phyloP scores from a whole-genome alignment of 2,888 invertebrate genomes.

The Ecliptopera silaceata region DNA sequence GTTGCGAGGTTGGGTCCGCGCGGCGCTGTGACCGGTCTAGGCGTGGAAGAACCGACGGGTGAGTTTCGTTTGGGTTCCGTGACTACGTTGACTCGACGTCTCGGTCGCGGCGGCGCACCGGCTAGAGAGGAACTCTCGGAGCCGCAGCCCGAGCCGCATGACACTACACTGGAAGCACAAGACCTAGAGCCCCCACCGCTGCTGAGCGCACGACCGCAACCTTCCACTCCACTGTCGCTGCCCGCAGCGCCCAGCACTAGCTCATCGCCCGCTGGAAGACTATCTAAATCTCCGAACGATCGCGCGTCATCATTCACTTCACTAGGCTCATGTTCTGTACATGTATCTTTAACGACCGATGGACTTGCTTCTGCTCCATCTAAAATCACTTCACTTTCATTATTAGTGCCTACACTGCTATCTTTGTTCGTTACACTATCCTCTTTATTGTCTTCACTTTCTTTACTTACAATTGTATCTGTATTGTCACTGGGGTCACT shows the following conservation, averaged over 20 bases:
- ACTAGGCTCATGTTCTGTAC: constrained; percentile 58
- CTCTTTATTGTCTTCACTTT: constrained; percentile 50
- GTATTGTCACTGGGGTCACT: constrained; percentile 40
- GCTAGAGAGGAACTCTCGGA: constrained; percentile 91
- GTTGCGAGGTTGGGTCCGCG: constrained; percentile 78
- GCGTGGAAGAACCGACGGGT: constrained; percentile 78
- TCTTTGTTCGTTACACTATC: constrained; percentile 36
- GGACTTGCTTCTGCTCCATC: constrained; percentile 46
- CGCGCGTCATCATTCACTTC: constrained; percentile 72
- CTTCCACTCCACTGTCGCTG: constrained; percentile 92
- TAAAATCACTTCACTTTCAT: constrained; percentile 33
- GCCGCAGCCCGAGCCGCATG: constrained; percentile 90
- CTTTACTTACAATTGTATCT: constrained; percentile 38
- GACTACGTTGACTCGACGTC: constrained; percentile 84
- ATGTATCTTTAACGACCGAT: constrained; percentile 50
- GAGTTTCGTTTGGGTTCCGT: constrained; percentile 79
- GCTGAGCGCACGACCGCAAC: constrained; percentile 87
- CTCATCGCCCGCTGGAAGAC: constrained; percentile 73
- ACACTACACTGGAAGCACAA: constrained; percentile 90
- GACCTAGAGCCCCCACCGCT: constrained; percentile 87
- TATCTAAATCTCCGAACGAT: constrained; percentile 70
- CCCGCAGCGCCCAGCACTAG: constrained; percentile 83
- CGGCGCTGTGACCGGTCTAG: constrained; percentile 77
- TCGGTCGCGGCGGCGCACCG: constrained; percentile 72
- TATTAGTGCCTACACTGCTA: constrained; percentile 43